Evolutionary conservation across 2,113 vertebrate genomes (phyloP), one percentile per base, ranked within the genome.

Genomic region (Sigmodon hispidus): DNA sequence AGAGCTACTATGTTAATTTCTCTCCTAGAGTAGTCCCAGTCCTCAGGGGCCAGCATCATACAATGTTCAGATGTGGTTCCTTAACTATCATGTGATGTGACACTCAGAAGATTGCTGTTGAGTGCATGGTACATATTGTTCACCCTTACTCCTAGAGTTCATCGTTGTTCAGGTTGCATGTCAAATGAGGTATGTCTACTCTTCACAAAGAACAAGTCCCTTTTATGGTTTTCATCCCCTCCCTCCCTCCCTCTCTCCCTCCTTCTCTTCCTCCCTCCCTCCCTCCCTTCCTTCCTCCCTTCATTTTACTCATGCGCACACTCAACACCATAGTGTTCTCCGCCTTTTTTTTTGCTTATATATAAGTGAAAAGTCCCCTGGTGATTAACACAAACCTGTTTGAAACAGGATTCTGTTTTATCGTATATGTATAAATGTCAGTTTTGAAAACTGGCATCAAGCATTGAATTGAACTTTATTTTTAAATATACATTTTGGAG

Each of bases 101-200:
- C 86, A 26, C 91, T 63, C 76, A 85, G 80, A 91, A 89, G 90
- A 93, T 70, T 92, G 72, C 90, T 88, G 57, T 87, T 97, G 95
- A 97, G 93, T 97, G 92, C 87, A 87, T 67, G 52, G 92, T 94
- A 91, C 92, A 85, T 94, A 94, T 88, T 97, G 97, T 96, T 95
- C 77, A 86, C 57, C 61, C 72, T 77, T 86, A 40, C 48, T 97
- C 86, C 94, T 76, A 69, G 76, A 94, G 90, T 88, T 93, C 92
- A 84, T 55, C 88, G 83, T 90, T 96, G 93, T 94, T 72, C 63
- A 91, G 89, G 87, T 40, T 87, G 85, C n/a, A 94, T 94, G 69
- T 94, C 91, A 95, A 90, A 89, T 90, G 55, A 91, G 61, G 43
- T 48, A 57, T 15, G 26, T 73, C 63, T 73, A 77, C 36, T 93